Base-by-base conservation (phyloP, 2,888 invertebrate genomes). In the Drosophila infuscata region DNA sequence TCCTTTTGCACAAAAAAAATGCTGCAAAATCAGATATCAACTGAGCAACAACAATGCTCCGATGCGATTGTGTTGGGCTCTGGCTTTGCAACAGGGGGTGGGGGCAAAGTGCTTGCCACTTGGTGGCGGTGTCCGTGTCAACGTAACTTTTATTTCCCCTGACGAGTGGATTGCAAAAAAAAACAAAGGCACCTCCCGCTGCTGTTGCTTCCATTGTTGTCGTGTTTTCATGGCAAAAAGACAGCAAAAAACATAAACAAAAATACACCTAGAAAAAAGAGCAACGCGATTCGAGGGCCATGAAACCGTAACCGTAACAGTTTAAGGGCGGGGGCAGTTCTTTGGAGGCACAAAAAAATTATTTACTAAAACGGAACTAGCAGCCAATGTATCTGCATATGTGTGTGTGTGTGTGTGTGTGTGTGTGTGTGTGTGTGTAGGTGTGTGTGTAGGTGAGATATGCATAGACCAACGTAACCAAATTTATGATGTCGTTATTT, bases 401-500 rank as follows among this genome's bases (percentile, higher is more conserved):
- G 72, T 43, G 58, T 36, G 48, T 30, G 8, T 61, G 49, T 20
- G 43, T 41, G 61, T 36, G 32, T 52, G 62, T 56, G 53, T 17
- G 2, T 8, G 17, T 17, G 48, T 43, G 17, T 66, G 58, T 64
- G 32, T 71, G 3, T 63, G 35, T 30, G 48, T 46, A 25, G 54
- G 63, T 54, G 51, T 36, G 15, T 68, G 62, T 61, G 35, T 72
- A 57, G 70, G 60, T 67, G 75, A 79, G 81, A 88, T 84, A 81
- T 76, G 78, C 61, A 70, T 36, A 54, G 17, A 32, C 56, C 65
- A 67, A 77, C 61, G 75, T 78, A 89, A 82, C 86, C 72, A 81
- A 89, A 89, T 89, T 90, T 89, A 88, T 85, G 88, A 86, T 88
- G 88, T 83, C 86, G 77, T 87, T 90, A 87, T 88, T 87, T 87